Conservation (phyloP, 2,888 invertebrate genomes). For the Noctua janthina region DNA sequence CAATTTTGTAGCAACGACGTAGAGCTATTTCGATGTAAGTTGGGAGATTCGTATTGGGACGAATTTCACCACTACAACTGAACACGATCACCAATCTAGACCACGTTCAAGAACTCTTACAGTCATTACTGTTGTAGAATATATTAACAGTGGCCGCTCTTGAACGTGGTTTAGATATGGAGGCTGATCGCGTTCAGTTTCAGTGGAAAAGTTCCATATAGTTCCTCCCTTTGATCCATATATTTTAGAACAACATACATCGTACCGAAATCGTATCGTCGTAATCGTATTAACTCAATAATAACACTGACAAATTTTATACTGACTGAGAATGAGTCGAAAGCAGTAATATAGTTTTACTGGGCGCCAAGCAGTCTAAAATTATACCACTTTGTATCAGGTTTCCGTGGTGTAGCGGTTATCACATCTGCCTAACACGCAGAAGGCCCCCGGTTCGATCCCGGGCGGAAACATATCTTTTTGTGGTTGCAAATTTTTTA, state of each 20-base stretch:
- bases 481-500: conserved; percentile 25
- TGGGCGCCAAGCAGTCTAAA: neutral
- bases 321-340: neutral
- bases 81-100: neutral
- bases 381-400: rapidly evolving
- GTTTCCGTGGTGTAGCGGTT: conserved; percentile 95
- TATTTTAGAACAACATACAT: neutral
- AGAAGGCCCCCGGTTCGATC: conserved; percentile 97
- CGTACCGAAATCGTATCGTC: too few relatives aligned
- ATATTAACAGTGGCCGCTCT: neutral
- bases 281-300: too few relatives aligned
- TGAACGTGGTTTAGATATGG: neutral
- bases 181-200: neutral
- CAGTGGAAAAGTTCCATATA: neutral
- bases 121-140: neutral
- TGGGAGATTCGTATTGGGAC: neutral
- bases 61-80: neutral
- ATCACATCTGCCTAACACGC: conserved; percentile 98
- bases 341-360: neutral
- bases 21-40: neutral
- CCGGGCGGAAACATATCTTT: conserved; percentile 94
- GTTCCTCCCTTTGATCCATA: neutral
- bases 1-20: neutral
- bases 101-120: neutral
- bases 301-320: neutral